Evolutionary conservation across 2,113 vertebrate genomes (phyloP), one percentile per base, ranked within the genome.

Genomic region (Scopus umbretta): DNA sequence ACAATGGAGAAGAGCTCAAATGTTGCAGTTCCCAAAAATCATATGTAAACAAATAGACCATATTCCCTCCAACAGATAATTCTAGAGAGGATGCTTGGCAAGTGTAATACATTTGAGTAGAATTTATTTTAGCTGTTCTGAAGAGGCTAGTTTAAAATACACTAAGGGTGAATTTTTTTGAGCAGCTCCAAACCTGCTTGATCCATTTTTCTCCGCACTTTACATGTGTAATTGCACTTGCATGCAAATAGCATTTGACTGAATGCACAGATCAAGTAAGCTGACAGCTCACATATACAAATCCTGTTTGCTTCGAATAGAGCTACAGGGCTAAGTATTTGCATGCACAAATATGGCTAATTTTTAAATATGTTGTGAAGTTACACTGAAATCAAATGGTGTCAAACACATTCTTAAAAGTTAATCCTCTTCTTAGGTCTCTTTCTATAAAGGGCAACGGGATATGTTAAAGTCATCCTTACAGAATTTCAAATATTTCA

Each of bases 201-300:
- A 78, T 96, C 50, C 47, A 79, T 89, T 91, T 95, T 84, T 76
- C 72, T 63, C 50, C 81, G 55, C 38, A 27, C 19, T 96, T 92
- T 53, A 36, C 83, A 62, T 23, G 45, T 80, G 50, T 92, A 88
- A 91, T 88, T 81, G 76, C 86, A 52, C 55, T 88, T 71, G 76
- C 72, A 78, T 61, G 50, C 80, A 90, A 94, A 86, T 63, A 90
- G 67, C 34, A 14, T 78, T 88, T 84, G 89, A 94, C 72, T 92
- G 92, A 96, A 88, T 56, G 80, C 76, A 81, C 86, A 63, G 91
- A 74, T 92, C 83, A 94, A 58, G 78, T 63, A 67, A 95, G 21
- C 68, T 94, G 95, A 88, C 95, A 96, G 80, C 91, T 96, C 93
- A 45, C 93, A 91, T 81, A 53, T 2, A 93, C 65, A 95, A 96